phyloP scores from a whole-genome alignment of 1,140 invertebrate species.

The Drosophila cardini region DNA sequence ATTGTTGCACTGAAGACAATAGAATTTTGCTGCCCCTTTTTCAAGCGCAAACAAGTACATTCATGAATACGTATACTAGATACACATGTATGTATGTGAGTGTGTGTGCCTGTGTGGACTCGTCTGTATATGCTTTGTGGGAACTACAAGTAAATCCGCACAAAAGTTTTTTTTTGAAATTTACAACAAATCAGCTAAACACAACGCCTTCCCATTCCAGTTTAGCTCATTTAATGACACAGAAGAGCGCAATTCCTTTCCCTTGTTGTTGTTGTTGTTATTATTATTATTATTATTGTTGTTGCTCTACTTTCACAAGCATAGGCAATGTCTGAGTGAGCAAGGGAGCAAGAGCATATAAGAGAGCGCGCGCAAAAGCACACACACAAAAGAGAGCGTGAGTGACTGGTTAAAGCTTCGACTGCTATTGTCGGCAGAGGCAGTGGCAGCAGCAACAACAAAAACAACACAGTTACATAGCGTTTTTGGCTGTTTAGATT shows the following conservation, averaged over 20 bases:
- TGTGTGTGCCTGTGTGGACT: too few species aligned
- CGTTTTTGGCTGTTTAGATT: constrained; percentile 58
- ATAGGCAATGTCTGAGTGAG: constrained; percentile 8
- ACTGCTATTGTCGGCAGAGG: too few species aligned
- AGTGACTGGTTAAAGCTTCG: constrained; percentile 29
- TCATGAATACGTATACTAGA: neutral
- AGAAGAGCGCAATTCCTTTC: constrained; percentile 9
- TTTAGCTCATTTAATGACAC: constrained; percentile 21
- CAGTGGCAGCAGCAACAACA: neutral
- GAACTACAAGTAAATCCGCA: constrained; percentile 23
- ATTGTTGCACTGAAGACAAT: neutral
- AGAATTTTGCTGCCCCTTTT: constrained; percentile 3
- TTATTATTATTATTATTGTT: constrained; percentile 32
- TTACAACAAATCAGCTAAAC: constrained; percentile 23
- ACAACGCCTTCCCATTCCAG: constrained; percentile 24
- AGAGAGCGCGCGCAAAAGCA: constrained; percentile 20
- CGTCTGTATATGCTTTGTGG: constrained; percentile 4
- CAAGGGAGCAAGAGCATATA: neutral
- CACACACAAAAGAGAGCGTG: constrained; percentile 32
- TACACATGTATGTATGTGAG: neutral
- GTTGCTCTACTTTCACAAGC: constrained; percentile 69
- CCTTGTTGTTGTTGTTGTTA: neutral
- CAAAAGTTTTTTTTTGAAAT: constrained; percentile 17
- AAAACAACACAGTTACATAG: constrained; percentile 25
- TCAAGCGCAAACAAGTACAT: too few species aligned